A percentile compares a stretch with the other conserved stretches of the same genome.
These are phyloP conservation scores for Scomber colias DNA, from an alignment of 2,113 vertebrate species.

Conservation along the genomic window DNA sequence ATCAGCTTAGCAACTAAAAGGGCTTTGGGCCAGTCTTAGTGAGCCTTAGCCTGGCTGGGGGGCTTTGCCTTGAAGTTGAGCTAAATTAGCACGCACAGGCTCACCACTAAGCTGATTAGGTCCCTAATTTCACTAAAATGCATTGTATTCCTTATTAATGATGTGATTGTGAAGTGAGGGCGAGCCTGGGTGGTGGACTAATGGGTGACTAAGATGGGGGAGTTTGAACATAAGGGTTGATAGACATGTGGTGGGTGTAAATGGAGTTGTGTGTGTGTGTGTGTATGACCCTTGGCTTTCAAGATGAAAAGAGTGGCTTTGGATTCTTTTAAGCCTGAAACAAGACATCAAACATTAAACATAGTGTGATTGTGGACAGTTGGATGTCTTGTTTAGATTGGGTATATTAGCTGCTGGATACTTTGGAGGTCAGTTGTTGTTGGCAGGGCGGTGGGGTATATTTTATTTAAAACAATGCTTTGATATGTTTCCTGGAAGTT, in stretches of 20 bases:
- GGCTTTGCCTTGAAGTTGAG: conserved; percentile 85
- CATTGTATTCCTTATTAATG: conserved; percentile 86
- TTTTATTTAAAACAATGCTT: conserved; percentile 44
- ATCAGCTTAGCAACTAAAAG: conserved; percentile 81
- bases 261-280: conserved; percentile 55
- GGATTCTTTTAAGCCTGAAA: conserved; percentile 42
- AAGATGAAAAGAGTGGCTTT: conserved; percentile 52
- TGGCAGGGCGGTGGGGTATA: conserved; percentile 29
- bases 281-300: conserved; percentile 59
- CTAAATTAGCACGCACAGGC: conserved; percentile 86
- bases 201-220: conserved; percentile 49
- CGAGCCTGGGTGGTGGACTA: conserved; percentile 71
- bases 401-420: conserved; percentile 32
- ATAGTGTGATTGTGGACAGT: conserved; percentile 33
- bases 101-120: conserved; percentile 83
- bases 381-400: conserved; percentile 44
- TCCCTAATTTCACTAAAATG: conserved; percentile 82
- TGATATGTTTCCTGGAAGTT: conserved; percentile 41
- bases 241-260: conserved; percentile 65
- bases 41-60: conserved; percentile 71
- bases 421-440: conserved; percentile 40
- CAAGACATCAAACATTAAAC: conserved; percentile 47
- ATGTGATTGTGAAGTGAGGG: conserved; percentile 80
- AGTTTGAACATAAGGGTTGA: conserved; percentile 45
- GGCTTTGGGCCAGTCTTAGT: conserved; percentile 77